phyloP scores from a whole-genome alignment of 2,797 vertebrate genomes.

The Telmatherina bonti region DNA sequence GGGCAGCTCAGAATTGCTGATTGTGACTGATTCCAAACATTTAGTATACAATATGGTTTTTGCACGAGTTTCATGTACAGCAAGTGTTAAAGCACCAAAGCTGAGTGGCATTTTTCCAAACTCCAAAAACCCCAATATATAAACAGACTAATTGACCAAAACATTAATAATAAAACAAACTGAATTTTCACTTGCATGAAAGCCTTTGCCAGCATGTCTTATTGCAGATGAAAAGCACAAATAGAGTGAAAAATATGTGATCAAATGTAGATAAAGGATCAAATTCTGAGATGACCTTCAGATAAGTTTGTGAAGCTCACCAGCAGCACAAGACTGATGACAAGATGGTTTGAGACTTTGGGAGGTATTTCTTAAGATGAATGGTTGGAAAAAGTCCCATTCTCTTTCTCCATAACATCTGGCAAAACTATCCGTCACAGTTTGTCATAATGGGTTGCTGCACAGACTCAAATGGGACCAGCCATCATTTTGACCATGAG shows the following conservation, averaged over 20 bases:
- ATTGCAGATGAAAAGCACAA: constrained; percentile 19
- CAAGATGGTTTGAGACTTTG: constrained; percentile 55
- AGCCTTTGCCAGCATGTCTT: constrained; percentile 12
- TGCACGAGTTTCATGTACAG: constrained; percentile 12
- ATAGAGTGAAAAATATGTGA: constrained; percentile 5
- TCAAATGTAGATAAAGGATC: constrained; percentile 22
- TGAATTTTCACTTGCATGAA: constrained; percentile 26
- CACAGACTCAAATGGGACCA: constrained; percentile 57
- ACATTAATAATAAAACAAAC: constrained; percentile 41
- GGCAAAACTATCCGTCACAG: constrained; percentile 67
- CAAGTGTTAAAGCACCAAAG: constrained; percentile 36
- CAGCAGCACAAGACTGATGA: constrained; percentile 47
- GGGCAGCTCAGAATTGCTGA: constrained; percentile 11
- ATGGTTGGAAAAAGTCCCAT: constrained; percentile 53
- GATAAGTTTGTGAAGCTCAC: constrained; percentile 24
- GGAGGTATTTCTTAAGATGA: constrained; percentile 70
- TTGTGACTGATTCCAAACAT: constrained; percentile 38
- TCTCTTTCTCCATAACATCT: constrained; percentile 65
- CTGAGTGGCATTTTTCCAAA: constrained; percentile 30
- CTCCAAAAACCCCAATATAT: constrained; percentile 18
- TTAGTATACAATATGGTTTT: constrained; percentile 22
- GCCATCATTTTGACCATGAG: constrained; percentile 30
- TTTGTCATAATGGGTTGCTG: constrained; percentile 64
- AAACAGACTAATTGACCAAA: constrained; percentile 40
- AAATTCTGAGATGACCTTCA: constrained; percentile 23